A percentile compares a stretch with the other conserved stretches of the same genome.
Evolutionary conservation across 1,140 invertebrate genomes (phyloP).

Genomic region (Drosophila takahashii): DNA sequence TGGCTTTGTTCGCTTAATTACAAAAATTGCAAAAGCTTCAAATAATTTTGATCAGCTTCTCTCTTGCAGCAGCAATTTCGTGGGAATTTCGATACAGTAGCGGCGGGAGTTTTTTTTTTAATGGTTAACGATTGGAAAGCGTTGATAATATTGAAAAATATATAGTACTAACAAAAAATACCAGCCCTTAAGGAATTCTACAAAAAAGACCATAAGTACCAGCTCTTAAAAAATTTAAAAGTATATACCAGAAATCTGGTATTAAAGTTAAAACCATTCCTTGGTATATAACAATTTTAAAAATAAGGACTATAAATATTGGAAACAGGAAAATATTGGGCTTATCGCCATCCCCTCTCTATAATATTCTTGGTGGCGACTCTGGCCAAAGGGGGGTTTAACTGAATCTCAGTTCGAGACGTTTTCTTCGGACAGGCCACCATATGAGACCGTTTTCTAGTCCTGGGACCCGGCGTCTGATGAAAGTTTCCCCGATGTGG

Average conservation of each 20-base stretch:
- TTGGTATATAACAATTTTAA: no score
- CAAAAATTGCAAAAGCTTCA: constrained; percentile 67
- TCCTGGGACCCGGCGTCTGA: constrained; percentile 9
- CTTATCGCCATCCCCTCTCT: not conserved
- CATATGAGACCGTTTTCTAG: constrained; percentile 40
- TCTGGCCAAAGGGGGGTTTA: not conserved
- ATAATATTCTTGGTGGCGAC: not conserved
- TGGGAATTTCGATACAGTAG: not conserved
- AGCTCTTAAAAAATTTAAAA: no score
- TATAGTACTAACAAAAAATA: no score
- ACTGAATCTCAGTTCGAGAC: constrained; percentile 9
- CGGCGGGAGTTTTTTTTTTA: not conserved
- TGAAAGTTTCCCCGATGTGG: constrained; percentile 49
- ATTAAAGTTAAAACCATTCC: not conserved
- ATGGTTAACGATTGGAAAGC: not conserved
- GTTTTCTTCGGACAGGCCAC: constrained; percentile 22
- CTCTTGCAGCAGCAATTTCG: constrained; percentile 30
- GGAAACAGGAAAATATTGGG: not conserved
- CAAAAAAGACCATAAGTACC: no score
- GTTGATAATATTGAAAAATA: no score
- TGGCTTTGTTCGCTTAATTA: constrained; percentile 69
- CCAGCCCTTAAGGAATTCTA: no score
- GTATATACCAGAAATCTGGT: no score
- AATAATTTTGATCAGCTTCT: constrained; percentile 65
- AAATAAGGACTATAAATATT: not conserved